Conservation (phyloP, 2,888 invertebrate genomes). For the Aradus depressus region DNA sequence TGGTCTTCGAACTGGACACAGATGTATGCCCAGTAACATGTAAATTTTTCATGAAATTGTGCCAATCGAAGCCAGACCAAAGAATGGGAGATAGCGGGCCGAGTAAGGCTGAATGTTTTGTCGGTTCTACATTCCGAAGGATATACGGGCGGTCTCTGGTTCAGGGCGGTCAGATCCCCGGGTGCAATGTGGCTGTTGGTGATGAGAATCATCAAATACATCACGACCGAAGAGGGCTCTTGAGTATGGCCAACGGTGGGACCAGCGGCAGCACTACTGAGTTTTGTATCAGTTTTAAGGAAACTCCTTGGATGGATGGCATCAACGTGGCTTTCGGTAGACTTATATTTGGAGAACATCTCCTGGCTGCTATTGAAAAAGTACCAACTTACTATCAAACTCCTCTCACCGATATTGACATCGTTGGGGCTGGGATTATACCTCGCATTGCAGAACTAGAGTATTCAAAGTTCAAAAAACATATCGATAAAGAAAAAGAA, state of each 20-base stretch:
- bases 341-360: slow-evolving; percentile 35
- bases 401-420: slow-evolving; percentile 36
- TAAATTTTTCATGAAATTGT: slow-evolving; percentile 1
- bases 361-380: slow-evolving; percentile 47
- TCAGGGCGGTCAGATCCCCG: slow-evolving; percentile 5
- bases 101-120: neutral
- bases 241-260: slow-evolving; percentile 8
- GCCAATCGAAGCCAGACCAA: neutral
- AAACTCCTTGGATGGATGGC: slow-evolving; percentile 57
- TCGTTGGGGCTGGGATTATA: slow-evolving; percentile 17
- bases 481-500: slow-evolving; percentile 8
- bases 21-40: slow-evolving; percentile 4
- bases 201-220: slow-evolving; percentile 5
- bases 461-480: neutral
- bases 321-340: slow-evolving; percentile 61
- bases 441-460: neutral
- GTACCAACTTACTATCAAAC: slow-evolving; percentile 50
- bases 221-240: slow-evolving; percentile 1
- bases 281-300: slow-evolving; percentile 54
- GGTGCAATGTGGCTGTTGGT: neutral
- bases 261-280: slow-evolving; percentile 40
- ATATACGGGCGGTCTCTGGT: slow-evolving; percentile 3
- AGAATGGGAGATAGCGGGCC: neutral
- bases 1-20: slow-evolving; percentile 10
- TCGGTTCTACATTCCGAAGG: slow-evolving; percentile 5